These are phyloP conservation scores for Cnemophilus loriae DNA, from an alignment of 2,113 vertebrate genomes.

Conservation along the genomic window DNA sequence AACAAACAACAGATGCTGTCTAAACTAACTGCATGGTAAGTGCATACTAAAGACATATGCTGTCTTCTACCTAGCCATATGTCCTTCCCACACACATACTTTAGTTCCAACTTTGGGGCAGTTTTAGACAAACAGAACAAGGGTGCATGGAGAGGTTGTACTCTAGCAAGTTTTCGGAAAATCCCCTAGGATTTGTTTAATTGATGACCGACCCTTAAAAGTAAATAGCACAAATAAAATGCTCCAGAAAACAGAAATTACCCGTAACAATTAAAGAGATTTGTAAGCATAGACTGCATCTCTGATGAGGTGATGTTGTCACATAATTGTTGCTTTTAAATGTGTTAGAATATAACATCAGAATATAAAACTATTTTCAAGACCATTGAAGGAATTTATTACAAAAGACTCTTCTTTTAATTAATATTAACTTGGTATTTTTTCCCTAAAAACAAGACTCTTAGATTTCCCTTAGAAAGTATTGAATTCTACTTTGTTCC, in stretches of 20 bases:
- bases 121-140: neutral
- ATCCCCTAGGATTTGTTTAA: neutral
- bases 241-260: slow-evolving; percentile 3
- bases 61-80: slow-evolving; percentile 48
- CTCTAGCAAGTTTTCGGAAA: neutral
- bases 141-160: neutral
- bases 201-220: neutral
- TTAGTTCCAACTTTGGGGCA: neutral
- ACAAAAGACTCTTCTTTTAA: neutral
- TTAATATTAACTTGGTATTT: neutral
- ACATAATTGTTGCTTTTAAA: neutral
- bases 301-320: neutral
- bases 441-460: neutral
- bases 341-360: neutral
- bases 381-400: neutral
- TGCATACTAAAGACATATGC: slow-evolving; percentile 56
- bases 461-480: neutral
- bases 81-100: slow-evolving; percentile 45
- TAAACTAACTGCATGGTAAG: slow-evolving; percentile 42
- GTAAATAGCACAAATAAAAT: slow-evolving; percentile 17
- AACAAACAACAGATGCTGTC: slow-evolving; percentile 67
- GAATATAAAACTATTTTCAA: neutral
- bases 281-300: neutral
- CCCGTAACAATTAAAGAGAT: neutral
- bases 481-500: neutral